phyloP scores from a whole-genome alignment of 2,113 vertebrate species.

The Isurus oxyrinchus region DNA sequence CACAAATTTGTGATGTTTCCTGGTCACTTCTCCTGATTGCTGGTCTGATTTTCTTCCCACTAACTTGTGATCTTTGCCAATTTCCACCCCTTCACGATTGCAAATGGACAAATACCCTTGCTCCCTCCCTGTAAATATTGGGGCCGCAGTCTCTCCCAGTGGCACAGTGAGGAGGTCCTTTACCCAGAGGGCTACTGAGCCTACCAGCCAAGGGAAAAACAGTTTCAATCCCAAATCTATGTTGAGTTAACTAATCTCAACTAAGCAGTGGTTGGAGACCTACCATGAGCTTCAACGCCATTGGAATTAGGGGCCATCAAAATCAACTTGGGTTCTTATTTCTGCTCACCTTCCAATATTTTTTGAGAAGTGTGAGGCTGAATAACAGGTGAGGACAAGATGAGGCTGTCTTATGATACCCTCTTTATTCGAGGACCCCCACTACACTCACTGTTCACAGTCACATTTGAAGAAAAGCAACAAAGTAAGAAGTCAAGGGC shows the following conservation, averaged over 20 bases:
- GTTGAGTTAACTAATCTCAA: neutral
- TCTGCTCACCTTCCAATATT: neutral
- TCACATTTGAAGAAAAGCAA: neutral
- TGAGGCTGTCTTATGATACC: neutral
- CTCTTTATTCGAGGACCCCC: neutral
- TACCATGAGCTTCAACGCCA: neutral
- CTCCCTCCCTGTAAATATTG: neutral
- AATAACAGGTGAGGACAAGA: neutral
- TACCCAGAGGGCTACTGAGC: neutral
- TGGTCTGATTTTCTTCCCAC: neutral
- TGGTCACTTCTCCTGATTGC: neutral
- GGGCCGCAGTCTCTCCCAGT: neutral
- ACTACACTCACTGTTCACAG: neutral
- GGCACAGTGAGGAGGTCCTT: neutral
- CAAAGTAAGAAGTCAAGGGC: neutral
- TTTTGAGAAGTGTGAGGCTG: neutral
- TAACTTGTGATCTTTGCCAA: neutral
- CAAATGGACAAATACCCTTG: neutral
- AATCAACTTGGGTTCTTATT: neutral
- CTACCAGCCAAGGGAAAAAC: neutral
- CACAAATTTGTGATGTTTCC: neutral
- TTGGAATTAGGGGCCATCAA: neutral
- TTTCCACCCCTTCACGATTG: neutral
- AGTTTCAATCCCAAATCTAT: neutral
- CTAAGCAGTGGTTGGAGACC: neutral